Conservation (phyloP, 2,888 invertebrate genomes). For the Brachypterus glaber region DNA sequence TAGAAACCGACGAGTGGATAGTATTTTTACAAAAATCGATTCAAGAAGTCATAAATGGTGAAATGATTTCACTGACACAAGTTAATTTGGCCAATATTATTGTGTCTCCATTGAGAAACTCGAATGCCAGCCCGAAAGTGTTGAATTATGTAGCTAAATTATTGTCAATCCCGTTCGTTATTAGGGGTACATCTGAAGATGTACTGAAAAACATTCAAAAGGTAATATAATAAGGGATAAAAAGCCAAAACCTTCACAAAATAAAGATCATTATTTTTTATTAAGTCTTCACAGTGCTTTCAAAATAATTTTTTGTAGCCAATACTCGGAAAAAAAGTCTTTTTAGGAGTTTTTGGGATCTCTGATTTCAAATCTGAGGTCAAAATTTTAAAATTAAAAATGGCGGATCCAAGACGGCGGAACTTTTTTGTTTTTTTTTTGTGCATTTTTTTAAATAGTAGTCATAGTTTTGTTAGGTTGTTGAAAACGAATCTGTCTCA, state of each 20-base stretch:
- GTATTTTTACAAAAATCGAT: constrained; percentile 73
- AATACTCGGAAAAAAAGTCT: no score
- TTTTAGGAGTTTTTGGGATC: no score
- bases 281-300: no score
- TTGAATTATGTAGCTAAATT: constrained; percentile 54
- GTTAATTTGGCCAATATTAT: constrained; percentile 49
- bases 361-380: no score
- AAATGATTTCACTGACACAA: constrained; percentile 64
- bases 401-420: no score
- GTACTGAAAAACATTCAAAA: constrained; percentile 44
- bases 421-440: no score
- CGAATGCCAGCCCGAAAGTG: constrained; percentile 52
- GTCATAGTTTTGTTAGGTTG: background rate
- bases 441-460: no score
- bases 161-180: constrained; percentile 54
- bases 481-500: no score
- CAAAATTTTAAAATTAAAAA: no score
- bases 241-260: no score
- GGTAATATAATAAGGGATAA: constrained; percentile 28
- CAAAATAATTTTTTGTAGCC: no score
- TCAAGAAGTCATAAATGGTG: constrained; percentile 72
- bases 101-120: constrained; percentile 54
- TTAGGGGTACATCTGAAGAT: constrained; percentile 40
- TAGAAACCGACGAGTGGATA: constrained; percentile 81
- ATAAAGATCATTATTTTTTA: no score